Base-by-base conservation (phyloP, 2,888 invertebrate genomes). In the Acleris emargana region DNA sequence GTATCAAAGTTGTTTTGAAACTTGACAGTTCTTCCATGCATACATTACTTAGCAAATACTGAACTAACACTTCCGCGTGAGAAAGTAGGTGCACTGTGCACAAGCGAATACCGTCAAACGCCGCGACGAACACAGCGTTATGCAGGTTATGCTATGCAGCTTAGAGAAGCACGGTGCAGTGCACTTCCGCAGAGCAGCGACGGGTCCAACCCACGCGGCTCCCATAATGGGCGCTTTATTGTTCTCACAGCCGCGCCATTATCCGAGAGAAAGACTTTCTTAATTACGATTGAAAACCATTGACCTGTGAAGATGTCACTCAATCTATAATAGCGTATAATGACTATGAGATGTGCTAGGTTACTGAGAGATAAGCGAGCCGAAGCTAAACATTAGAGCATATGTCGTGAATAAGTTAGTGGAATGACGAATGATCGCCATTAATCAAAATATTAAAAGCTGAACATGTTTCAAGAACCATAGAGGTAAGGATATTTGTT, bases 151-250 rank as follows among this genome's bases (percentile, higher is more conserved):
- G 7, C 28, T 13, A 28, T 45, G 59, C 61, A 60, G 47, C 45
- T 49, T 17, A 6, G 18, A 51, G 43, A 18, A 25, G 32, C 47
- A 50, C 42, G 5, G 13, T n/a, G 51, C 32, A 61, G 60, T 60
- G 66, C 66, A 66, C 55, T 66, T 61, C 66, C 61, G 66, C 47
- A 57, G 51, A 22, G 60, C 66, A 57, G 51, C 45, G 66, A 55
- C 60, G 60, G 55, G 66, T 64, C 59, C 58, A 25, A 69, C 78
- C 77, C 76, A 78, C 78, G 73, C 72, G n/a, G 17, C 42, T 13
- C 38, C 51, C 61, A 64, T 64, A 76, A 78, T 76, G 76, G 71
- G 72, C 69, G 58, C 55, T 69, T 67, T 70, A 78, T 78, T 79
- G 76, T 79, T 79, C 70, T 69, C 72, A 66, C 60, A 55, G 69